Percentiles rank a stretch among this genome's conserved stretches.
Conservation (phyloP, 2,113 vertebrate genomes). For the Ceratotherium simum region DNA sequence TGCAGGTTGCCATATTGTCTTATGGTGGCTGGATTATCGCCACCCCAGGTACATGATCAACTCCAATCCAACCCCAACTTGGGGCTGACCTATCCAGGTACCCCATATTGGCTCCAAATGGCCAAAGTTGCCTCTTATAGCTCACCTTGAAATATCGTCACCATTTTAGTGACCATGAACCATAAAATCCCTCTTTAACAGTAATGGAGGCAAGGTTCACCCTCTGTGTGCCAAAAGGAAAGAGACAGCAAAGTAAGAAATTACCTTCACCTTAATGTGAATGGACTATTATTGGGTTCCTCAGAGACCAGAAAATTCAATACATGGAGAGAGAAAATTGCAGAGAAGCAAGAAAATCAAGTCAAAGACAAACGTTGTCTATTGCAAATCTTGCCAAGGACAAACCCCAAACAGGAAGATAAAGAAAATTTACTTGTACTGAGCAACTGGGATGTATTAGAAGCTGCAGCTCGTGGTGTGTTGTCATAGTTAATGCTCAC, state of each 20-base stretch:
- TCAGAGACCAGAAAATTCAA: not conserved
- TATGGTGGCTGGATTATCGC: rapidly evolving
- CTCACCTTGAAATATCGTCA: not conserved
- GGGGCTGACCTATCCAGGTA: not conserved
- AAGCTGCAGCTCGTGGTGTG: not conserved
- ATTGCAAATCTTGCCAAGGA: not conserved
- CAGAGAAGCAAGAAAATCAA: constrained; percentile 14
- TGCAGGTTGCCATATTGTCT: rapidly evolving
- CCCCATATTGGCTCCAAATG: not conserved
- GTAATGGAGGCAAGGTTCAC: not conserved
- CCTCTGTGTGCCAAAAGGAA: not conserved
- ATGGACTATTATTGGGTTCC: not conserved
- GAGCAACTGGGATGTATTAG: not conserved
- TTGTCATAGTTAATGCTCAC: not conserved
- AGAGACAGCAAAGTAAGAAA: constrained; percentile 52
- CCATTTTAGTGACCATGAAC: not conserved
- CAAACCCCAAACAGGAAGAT: not conserved
- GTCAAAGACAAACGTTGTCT: not conserved
- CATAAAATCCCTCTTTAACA: not conserved
- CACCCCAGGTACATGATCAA: not conserved
- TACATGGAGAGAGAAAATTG: not conserved
- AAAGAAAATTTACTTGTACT: not conserved
- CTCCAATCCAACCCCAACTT: no score
- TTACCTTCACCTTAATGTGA: not conserved
- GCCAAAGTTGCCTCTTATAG: not conserved